Evolutionary conservation across 2,888 invertebrate species (phyloP).

Genomic region (Minunthozetes semirufus): DNA sequence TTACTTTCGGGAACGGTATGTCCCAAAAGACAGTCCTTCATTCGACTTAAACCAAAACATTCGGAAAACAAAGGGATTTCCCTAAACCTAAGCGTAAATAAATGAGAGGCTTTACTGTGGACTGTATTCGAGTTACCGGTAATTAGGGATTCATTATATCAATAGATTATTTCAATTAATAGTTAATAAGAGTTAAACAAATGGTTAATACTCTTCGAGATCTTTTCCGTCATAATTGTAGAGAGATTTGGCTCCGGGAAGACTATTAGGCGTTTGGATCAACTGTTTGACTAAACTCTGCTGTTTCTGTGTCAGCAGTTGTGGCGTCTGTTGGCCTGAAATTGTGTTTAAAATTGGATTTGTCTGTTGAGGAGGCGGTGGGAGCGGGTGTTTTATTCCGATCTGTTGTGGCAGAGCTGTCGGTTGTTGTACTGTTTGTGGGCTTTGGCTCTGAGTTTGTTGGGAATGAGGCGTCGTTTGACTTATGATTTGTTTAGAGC

Average conservation of each 20-base stretch:
- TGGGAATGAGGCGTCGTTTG: conserved; percentile 21
- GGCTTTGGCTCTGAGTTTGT: conserved; percentile 22
- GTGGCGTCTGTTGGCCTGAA: background rate
- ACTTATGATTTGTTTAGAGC: background rate
- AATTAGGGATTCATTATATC: too few species aligned
- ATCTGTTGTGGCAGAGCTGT: background rate
- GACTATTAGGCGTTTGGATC: background rate
- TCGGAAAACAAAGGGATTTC: too few species aligned
- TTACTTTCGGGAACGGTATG: too few species aligned
- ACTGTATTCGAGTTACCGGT: too few species aligned
- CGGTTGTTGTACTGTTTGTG: background rate
- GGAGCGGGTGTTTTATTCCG: background rate
- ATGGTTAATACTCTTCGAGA: conserved; percentile 58
- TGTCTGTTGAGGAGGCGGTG: too few species aligned
- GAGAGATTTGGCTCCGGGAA: conserved; percentile 77
- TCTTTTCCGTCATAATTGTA: conserved; percentile 80
- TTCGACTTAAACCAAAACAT: background rate
- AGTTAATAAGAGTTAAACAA: conserved; percentile 4
- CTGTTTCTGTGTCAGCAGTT: background rate
- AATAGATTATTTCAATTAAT: conserved; percentile 31
- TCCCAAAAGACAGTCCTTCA: too few species aligned
- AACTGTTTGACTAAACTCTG: background rate
- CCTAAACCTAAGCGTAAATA: too few species aligned
- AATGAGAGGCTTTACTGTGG: too few species aligned
- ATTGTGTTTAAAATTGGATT: too few species aligned